Conservation (phyloP, 2,888 invertebrate genomes). For the Pseudanteris insignis region DNA sequence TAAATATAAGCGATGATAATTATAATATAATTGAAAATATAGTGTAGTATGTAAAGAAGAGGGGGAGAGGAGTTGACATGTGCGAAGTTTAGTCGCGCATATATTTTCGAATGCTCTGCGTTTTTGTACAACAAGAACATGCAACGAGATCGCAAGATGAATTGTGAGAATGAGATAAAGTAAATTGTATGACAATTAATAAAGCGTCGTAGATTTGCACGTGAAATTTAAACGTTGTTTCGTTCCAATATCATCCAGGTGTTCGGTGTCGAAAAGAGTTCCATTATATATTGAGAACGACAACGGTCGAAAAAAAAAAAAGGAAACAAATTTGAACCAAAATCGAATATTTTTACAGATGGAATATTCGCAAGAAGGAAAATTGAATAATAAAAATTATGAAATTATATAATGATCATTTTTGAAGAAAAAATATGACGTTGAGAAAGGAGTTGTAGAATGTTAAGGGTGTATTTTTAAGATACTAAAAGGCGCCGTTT, state of each 20-base stretch:
- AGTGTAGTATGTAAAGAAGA: no score
- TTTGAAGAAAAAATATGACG: constrained; percentile 1
- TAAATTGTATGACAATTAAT: not conserved
- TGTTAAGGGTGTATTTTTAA: constrained; percentile 34
- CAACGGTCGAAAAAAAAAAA: no score
- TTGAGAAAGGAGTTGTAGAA: constrained; percentile 19
- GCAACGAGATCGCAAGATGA: not conserved
- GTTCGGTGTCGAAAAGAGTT: constrained; percentile 28
- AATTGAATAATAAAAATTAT: constrained; percentile 6
- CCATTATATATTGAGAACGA: constrained; percentile 17
- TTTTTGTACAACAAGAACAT: constrained; percentile 15
- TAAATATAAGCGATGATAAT: no score
- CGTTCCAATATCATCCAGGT: constrained; percentile 20
- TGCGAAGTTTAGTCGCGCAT: not conserved
- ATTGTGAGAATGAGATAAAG: no score
- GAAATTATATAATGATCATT: constrained; percentile 2
- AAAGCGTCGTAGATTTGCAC: constrained; percentile 1
- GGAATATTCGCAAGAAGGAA: constrained; percentile 20
- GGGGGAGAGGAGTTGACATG: no score
- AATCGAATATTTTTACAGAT: constrained; percentile 33
- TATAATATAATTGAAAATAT: no score
- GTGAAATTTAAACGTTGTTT: not conserved
- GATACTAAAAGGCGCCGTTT: constrained; percentile 20
- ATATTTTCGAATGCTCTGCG: constrained; percentile 20
- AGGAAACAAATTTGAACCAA: constrained; percentile 3